phyloP scores from a whole-genome alignment of 2,888 invertebrate species.

The Drosophila percnosoma region DNA sequence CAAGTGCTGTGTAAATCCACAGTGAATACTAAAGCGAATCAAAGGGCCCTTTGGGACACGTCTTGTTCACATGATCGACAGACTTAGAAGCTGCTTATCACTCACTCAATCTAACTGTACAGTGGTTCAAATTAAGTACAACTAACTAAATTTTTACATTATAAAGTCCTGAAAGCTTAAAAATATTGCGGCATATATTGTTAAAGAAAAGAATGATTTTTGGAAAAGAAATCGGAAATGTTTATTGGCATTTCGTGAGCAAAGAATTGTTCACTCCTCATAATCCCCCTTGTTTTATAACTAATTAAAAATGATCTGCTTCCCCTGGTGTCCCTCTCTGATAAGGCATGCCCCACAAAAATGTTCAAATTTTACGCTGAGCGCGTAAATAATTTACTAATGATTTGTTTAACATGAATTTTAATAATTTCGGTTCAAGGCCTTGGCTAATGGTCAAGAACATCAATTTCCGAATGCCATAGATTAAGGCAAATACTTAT shows the following conservation, averaged over 20 bases:
- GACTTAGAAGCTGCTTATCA: constrained; percentile 21
- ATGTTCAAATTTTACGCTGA: constrained; percentile 13
- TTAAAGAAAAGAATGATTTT: background rate
- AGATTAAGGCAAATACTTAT: background rate
- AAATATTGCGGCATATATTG: background rate
- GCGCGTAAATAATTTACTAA: constrained; percentile 65
- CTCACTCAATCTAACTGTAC: constrained; percentile 1
- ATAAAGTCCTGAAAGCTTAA: no score
- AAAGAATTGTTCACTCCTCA: background rate
- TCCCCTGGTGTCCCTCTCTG: background rate
- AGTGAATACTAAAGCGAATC: constrained; percentile 24
- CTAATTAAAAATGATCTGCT: background rate
- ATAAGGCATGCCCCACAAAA: constrained; percentile 30
- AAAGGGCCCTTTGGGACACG: constrained; percentile 50
- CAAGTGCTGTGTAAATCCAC: constrained; percentile 24
- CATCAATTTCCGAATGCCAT: constrained; percentile 25
- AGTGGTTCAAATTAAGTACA: background rate
- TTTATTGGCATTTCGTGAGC: background rate
- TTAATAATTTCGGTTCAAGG: constrained; percentile 82
- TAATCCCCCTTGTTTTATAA: background rate
- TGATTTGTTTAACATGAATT: constrained; percentile 83
- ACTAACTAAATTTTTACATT: background rate
- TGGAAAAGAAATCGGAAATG: background rate
- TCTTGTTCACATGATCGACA: constrained; percentile 51
- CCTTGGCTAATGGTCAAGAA: constrained; percentile 47